Conservation (phyloP, 2,113 vertebrate species). For the Scophthalmus maximus region DNA sequence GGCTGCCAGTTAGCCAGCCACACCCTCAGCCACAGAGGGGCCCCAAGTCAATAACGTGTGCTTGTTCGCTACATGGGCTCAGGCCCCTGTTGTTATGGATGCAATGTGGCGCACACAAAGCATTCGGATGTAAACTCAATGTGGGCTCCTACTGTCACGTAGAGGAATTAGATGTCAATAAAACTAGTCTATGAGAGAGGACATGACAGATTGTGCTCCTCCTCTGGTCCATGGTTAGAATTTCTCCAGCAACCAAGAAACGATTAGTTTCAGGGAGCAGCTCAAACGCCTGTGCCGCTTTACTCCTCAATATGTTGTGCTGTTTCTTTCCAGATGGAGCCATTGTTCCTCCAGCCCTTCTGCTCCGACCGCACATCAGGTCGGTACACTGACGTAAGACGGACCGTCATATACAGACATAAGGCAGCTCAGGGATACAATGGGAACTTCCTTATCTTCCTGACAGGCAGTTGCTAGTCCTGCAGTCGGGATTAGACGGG, state of each 20-base stretch:
- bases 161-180: conserved; percentile 14
- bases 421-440: conserved; percentile 62
- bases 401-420: conserved; percentile 21
- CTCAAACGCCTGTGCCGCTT: background rate
- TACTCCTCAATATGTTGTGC: conserved; percentile 4
- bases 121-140: too few species aligned
- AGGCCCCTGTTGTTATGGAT: conserved; percentile 28
- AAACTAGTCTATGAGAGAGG: background rate
- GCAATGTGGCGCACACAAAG: background rate
- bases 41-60: conserved; percentile 49
- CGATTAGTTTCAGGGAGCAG: too few species aligned
- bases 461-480: conserved; percentile 48
- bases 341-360: conserved; percentile 42
- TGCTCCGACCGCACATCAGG: conserved; percentile 29
- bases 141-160: background rate
- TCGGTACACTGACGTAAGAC: conserved; percentile 34
- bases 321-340: conserved; percentile 47
- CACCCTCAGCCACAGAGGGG: conserved; percentile 31
- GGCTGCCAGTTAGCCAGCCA: conserved; percentile 51
- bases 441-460: conserved; percentile 64
- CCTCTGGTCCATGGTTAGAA: background rate
- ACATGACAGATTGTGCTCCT: background rate
- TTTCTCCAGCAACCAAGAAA: conserved; percentile 1
- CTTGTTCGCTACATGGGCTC: conserved; percentile 33
- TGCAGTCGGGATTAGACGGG: conserved; percentile 56